Evolutionary conservation across 2,113 vertebrate genomes (phyloP).

Genomic region (Aphyosemion australe): DNA sequence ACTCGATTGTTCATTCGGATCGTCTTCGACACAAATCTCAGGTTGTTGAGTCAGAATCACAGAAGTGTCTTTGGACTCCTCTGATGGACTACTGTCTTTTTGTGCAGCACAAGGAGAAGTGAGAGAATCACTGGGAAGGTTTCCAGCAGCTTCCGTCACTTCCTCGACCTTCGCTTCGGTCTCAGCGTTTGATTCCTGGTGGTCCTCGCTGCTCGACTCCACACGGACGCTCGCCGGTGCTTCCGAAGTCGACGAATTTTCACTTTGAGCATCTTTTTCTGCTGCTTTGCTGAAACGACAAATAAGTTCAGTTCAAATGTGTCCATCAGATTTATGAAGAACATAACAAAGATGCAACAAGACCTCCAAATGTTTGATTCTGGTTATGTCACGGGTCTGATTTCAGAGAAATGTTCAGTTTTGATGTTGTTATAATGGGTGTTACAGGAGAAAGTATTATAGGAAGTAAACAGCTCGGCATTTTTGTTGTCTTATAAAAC

Average conservation of each 20-base stretch:
- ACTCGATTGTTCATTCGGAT: background rate
- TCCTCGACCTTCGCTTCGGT: background rate
- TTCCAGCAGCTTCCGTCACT: conserved; percentile 9
- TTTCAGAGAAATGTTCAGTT: too few relatives aligned
- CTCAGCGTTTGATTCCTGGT: background rate
- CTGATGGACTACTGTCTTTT: conserved; percentile 1
- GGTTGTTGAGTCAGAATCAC: background rate
- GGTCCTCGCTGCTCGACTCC: conserved; percentile 1
- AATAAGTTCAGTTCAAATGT: background rate
- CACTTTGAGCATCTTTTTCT: conserved; percentile 12
- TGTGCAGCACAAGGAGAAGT: background rate
- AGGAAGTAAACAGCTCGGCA: too few relatives aligned
- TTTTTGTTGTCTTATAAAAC: too few relatives aligned
- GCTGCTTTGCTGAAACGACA: conserved; percentile 30
- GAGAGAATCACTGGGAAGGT: conserved; percentile 6
- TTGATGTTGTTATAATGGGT: too few relatives aligned
- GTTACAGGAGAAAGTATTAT: too few relatives aligned
- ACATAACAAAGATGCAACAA: background rate
- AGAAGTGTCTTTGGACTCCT: conserved; percentile 18
- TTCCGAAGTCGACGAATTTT: conserved; percentile 1
- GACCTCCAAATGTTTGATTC: too few relatives aligned
- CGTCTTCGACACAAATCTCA: background rate
- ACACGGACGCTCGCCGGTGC: background rate
- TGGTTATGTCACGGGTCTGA: too few relatives aligned
- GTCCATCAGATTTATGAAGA: background rate